Base-by-base conservation (phyloP, 2,113 vertebrate species). In the Myiagra hebetior region DNA sequence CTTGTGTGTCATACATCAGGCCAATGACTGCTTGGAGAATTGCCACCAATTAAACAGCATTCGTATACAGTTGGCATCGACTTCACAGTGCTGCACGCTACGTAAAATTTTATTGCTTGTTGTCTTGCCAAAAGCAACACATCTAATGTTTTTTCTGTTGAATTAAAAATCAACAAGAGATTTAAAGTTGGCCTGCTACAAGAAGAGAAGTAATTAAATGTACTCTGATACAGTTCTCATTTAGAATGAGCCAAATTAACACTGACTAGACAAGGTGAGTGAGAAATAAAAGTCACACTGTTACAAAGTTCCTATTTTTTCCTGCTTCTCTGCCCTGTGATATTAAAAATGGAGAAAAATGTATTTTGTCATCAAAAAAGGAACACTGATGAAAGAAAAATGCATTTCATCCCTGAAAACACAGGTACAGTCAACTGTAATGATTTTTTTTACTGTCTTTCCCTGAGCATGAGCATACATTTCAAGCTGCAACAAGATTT, bases 151-250 rank as follows among this genome's bases (percentile, higher is more conserved):
- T 95, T 82, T 94, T 81, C 85, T 89, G 73, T 91, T 96, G 94
- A 93, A 95, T 96, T 96, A 96, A 97, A 96, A 94, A 95, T 93
- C 93, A 97, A 70, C 92, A 90, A 49, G 90, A 96, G 93, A 93
- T 81, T 95, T 96, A 74, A 96, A 96, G 55, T 44, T 94, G 86
- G 89, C 68, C 84, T 92, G 87, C 63, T 72, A 84, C 39, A 91
- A 92, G 70, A 79, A 63, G 59, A 81, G 39, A 86, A 70, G 59
- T 93, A 94, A 96, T 95, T 96, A 79, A 84, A 86, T 92, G 81
- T 86, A 92, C 37, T 68, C 42, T 64, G 57, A n/a, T 88, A 89
- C 6, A 60, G 31, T 72, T 94, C 88, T 94, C 63, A 90, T 84
- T 75, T 73, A 75, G 37, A 89, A 94, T 60, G 28, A 85, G 73